Conservation (phyloP, 1,140 invertebrate genomes). For the Procambarus virginalis region DNA sequence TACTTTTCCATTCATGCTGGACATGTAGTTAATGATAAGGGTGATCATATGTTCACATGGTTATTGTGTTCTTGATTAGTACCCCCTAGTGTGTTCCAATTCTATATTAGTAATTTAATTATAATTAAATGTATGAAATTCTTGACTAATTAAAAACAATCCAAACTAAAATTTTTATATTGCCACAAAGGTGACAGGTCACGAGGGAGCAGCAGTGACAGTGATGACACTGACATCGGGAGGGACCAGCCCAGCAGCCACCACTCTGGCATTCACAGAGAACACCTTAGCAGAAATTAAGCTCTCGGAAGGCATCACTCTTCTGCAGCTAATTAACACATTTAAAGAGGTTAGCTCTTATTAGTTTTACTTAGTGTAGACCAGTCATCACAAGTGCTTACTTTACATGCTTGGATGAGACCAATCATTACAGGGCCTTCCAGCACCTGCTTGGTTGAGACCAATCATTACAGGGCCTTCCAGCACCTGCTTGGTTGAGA, state of each 20-base stretch:
- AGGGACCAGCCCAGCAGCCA: conserved; percentile 20
- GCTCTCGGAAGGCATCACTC: conserved; percentile 12
- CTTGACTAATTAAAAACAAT: background rate
- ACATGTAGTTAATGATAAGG: too few relatives aligned
- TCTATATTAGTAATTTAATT: background rate
- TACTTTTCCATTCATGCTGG: too few relatives aligned
- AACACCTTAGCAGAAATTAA: conserved; percentile 16
- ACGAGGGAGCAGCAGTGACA: conserved; percentile 33
- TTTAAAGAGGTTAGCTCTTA: conserved; percentile 27
- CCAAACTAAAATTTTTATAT: background rate
- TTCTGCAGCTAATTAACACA: conserved; percentile 16
- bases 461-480: too few relatives aligned
- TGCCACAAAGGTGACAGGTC: conserved; percentile 23
- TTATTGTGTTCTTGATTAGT: too few relatives aligned
- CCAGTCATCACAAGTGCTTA: too few relatives aligned
- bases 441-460: too few relatives aligned
- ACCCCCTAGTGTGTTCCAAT: background rate
- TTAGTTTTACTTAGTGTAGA: too few relatives aligned
- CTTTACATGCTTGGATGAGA: too few relatives aligned
- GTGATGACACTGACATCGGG: conserved; percentile 19
- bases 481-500: too few relatives aligned
- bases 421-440: too few relatives aligned
- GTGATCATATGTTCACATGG: too few relatives aligned
- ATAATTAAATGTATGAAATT: background rate
- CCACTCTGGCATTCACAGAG: conserved; percentile 31